phyloP scores from a whole-genome alignment of 2,888 invertebrate genomes.

The Eristalis tenax region DNA sequence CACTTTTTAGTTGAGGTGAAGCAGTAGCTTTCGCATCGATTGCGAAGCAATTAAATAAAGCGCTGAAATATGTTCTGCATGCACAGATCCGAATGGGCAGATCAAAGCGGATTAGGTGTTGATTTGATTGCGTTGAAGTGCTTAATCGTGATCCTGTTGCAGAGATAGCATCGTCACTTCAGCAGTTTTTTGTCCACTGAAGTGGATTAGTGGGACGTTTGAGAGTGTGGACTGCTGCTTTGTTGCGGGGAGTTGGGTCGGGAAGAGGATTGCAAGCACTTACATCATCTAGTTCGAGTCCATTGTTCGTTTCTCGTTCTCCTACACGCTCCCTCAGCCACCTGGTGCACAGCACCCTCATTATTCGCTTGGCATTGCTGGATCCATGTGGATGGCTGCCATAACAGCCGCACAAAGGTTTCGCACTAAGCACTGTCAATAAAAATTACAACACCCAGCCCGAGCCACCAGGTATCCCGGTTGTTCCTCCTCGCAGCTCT shows the following conservation, averaged over 20 bases:
- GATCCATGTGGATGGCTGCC: not conserved
- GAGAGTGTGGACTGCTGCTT: not conserved
- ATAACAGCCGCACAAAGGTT: constrained; percentile 56
- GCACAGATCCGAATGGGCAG: constrained; percentile 20
- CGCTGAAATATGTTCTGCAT: constrained; percentile 33
- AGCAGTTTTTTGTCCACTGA: constrained; percentile 31
- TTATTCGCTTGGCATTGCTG: not conserved
- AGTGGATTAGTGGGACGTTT: constrained; percentile 33
- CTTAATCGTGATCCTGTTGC: constrained; percentile 62
- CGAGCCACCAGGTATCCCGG: constrained; percentile 15
- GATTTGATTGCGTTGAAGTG: constrained; percentile 65
- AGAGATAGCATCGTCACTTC: constrained; percentile 30
- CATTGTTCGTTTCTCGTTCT: not conserved
- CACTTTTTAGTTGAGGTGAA: constrained; percentile 9
- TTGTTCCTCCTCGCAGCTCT: constrained; percentile 28
- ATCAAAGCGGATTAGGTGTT: constrained; percentile 71
- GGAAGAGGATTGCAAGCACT: too few species aligned
- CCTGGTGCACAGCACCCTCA: not conserved
- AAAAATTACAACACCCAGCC: constrained; percentile 51
- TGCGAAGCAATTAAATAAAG: constrained; percentile 63
- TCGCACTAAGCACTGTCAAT: constrained; percentile 53
- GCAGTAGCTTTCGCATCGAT: constrained; percentile 5
- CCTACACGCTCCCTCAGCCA: not conserved
- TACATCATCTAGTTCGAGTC: not conserved
- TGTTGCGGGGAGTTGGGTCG: too few species aligned